Percentiles rank a stretch among this genome's conserved stretches.
Conservation (phyloP, 2,113 vertebrate genomes). For the Drymodes brunneopygia region DNA sequence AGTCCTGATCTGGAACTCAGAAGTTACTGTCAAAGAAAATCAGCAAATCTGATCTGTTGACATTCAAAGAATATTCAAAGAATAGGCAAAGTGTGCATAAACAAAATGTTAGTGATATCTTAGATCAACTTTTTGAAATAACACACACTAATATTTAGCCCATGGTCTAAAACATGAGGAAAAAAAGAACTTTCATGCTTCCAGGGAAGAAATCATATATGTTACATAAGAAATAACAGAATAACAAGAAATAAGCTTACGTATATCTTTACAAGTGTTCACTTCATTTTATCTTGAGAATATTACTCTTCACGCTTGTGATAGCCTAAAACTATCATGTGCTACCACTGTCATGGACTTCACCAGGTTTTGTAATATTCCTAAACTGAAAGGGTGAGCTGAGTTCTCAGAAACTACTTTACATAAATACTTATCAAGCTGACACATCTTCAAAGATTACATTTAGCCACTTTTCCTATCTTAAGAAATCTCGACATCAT, state of each 20-base stretch:
- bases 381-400: not conserved
- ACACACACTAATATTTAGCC: not conserved
- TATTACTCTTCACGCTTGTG: not conserved
- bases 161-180: not conserved
- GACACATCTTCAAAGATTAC: not conserved
- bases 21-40: not conserved
- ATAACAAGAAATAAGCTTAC: too few relatives aligned
- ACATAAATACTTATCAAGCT: not conserved
- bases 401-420: conserved; percentile 15
- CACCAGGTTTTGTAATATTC: not conserved
- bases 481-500: not conserved
- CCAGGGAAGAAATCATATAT: not conserved
- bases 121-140: not conserved
- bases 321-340: not conserved
- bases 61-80: not conserved
- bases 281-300: not conserved
- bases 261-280: not conserved
- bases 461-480: not conserved
- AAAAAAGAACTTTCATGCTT: not conserved
- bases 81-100: not conserved
- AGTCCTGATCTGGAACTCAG: not conserved
- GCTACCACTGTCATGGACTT: not conserved
- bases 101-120: not conserved
- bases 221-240: not conserved
- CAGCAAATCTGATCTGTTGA: not conserved